Conservation (phyloP, 2,113 vertebrate genomes). For the Erythrocercus mccallii region DNA sequence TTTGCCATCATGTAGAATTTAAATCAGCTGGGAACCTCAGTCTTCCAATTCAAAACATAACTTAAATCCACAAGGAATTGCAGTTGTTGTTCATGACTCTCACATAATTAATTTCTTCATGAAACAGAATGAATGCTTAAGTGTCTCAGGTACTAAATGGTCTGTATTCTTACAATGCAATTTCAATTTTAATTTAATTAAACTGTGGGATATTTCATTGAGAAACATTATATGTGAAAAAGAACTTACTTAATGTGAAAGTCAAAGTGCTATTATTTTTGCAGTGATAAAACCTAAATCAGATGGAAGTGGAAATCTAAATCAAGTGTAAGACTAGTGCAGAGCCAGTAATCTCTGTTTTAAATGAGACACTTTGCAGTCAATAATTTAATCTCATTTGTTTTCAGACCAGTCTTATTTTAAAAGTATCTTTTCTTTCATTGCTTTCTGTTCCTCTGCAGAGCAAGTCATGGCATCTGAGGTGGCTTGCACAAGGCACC, state of each 20-base stretch:
- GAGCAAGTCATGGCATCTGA: neutral
- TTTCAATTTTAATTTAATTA: conserved; percentile 48
- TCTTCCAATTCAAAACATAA: neutral
- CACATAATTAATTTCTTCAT: conserved; percentile 10
- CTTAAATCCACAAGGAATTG: neutral
- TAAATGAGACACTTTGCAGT: neutral
- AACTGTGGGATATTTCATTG: conserved; percentile 2
- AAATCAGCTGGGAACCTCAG: neutral
- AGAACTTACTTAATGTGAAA: neutral
- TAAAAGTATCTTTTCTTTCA: neutral
- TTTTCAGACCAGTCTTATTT: neutral
- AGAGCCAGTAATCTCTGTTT: neutral
- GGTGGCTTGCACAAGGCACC: neutral
- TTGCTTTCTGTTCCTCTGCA: neutral
- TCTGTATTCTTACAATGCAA: neutral
- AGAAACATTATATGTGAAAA: neutral
- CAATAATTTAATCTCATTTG: neutral
- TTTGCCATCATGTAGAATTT: neutral
- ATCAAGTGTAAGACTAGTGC: neutral
- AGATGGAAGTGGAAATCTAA: neutral
- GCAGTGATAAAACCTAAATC: conserved; percentile 15
- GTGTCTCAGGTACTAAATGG: conserved; percentile 29
- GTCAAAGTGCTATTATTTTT: neutral
- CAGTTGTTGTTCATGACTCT: conserved; percentile 28
- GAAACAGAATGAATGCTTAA: neutral